Base-by-base conservation (phyloP, 1,140 invertebrate species). In the Diorhabda elongata region DNA sequence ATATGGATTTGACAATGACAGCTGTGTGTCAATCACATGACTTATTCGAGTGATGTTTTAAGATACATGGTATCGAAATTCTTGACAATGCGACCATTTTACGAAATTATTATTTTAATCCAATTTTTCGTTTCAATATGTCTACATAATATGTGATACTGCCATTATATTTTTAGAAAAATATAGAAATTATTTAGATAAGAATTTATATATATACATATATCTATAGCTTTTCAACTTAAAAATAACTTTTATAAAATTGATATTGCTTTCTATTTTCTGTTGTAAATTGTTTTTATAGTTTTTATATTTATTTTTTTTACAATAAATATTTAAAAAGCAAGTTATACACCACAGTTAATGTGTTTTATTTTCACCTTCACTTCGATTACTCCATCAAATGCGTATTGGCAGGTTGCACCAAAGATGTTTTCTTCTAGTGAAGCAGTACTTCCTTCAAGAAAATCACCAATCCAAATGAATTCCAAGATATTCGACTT, bases 261-360 rank as follows among this genome's bases (percentile, higher is more conserved):
- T 9, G n/a, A 62, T 5, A 9, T 5, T 44, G 61, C 42, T 44
- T 62, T 62, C 42, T 43, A 62, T 11, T 62, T 60, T 62, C 43
- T 62, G 61, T 62, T 62, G 61, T 62, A 62, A 62, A 62, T 61
- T 61, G 42, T 43, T 62, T 62, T 62, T 44, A 44, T 9, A 44
- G 44, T 61, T 62, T 60, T 62, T 62, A 43, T 62, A 62, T 62
- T 62, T 62, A 62, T 62, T 62, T 62, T 62, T 62, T 62, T 62
- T 52, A 44, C 61, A 44, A 62, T 62, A 42, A 62, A 62, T 44
- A 42, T 44, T 44, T 62, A 8, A 62, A 11, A 60, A 60, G 41
- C 8, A 59, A 59, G 26, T 44, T 62, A 44, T 47, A 62, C 47
- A 52, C 47, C n/a, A 52, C 47, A 52, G 47, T 8, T n/a, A 8